phyloP scores from a whole-genome alignment of 1,140 invertebrate genomes.

The Cydia splendana region DNA sequence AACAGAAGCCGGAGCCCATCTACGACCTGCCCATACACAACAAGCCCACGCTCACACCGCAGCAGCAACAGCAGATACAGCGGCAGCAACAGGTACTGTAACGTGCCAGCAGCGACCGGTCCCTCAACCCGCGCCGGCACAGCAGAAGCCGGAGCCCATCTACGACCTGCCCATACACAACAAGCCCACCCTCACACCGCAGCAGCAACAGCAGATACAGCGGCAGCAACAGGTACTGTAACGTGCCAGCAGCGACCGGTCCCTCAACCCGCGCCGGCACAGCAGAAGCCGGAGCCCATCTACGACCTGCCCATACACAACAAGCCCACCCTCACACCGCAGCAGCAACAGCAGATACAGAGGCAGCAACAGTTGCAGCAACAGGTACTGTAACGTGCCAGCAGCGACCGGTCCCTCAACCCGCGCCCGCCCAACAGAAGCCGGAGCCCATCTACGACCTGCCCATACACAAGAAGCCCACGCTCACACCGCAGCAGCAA shows the following conservation, averaged over 20 bases:
- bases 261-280: slow-evolving; percentile 42
- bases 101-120: slow-evolving; percentile 39
- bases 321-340: slow-evolving; percentile 62
- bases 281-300: slow-evolving; percentile 67
- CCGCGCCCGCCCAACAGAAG: slow-evolving; percentile 53
- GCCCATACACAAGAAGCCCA: slow-evolving; percentile 69
- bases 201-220: slow-evolving; percentile 61
- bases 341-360: slow-evolving; percentile 61
- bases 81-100: slow-evolving; percentile 47
- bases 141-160: slow-evolving; percentile 67
- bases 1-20: slow-evolving; percentile 67
- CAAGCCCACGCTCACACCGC: slow-evolving; percentile 61
- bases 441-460: slow-evolving; percentile 70
- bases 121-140: slow-evolving; percentile 42
- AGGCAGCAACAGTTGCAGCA: slow-evolving; percentile 45
- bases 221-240: slow-evolving; percentile 47
- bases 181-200: slow-evolving; percentile 61
- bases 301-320: slow-evolving; percentile 71
- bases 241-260: slow-evolving; percentile 16
- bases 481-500: slow-evolving; percentile 60
- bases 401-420: slow-evolving; percentile 33
- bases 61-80: slow-evolving; percentile 62
- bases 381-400: slow-evolving; percentile 41
- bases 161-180: slow-evolving; percentile 71
- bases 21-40: slow-evolving; percentile 71